Evolutionary conservation across 2,888 invertebrate genomes (phyloP).

Genomic region (Tinea pellionella): DNA sequence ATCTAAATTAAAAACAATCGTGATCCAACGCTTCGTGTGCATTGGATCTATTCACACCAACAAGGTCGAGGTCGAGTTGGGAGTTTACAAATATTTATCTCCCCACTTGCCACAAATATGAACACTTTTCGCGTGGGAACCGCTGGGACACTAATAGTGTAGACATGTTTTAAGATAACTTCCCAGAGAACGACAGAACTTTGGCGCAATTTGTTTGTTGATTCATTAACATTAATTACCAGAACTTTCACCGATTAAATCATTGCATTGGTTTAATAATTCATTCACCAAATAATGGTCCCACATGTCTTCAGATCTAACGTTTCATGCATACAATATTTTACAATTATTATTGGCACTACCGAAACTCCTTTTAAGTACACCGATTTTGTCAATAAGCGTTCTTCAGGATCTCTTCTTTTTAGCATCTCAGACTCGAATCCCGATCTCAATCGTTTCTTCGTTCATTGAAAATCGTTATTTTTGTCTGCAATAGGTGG

Average conservation of each 20-base stretch:
- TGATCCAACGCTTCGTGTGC: background rate
- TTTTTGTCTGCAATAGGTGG: no score
- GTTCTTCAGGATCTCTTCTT: no score
- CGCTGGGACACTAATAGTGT: constrained; percentile 16
- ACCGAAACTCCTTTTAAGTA: no score
- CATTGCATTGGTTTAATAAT: background rate
- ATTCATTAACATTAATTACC: background rate
- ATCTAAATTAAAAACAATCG: background rate
- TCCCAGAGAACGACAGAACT: background rate
- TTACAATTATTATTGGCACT: no score
- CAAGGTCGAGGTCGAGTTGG: constrained; percentile 38
- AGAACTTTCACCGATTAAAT: background rate
- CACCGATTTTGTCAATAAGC: no score
- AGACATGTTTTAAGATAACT: constrained; percentile 7
- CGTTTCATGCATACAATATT: no score
- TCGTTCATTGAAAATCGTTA: no score
- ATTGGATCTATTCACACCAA: constrained; percentile 15
- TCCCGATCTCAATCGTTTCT: no score
- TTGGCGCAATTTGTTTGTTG: background rate
- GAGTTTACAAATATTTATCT: constrained; percentile 60
- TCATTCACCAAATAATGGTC: background rate
- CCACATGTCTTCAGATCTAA: no score
- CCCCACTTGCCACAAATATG: constrained; percentile 47
- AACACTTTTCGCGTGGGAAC: constrained; percentile 57
- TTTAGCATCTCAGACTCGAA: no score